Evolutionary conservation across 2,797 vertebrate species (phyloP), one percentile per base, ranked within the genome.

Genomic region (Todus mexicanus): DNA sequence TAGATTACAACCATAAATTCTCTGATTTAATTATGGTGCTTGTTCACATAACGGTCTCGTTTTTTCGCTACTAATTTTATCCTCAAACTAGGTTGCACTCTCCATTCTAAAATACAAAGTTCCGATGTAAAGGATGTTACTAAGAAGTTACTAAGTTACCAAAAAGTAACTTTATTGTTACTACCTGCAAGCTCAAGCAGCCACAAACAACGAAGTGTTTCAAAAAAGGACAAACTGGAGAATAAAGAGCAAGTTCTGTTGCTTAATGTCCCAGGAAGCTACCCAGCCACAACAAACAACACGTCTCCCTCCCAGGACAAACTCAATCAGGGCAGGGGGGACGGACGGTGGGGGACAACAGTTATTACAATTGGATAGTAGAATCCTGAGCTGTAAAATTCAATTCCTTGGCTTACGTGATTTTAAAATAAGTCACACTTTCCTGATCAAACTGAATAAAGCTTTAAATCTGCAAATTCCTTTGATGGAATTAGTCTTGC

Each of bases 161-260:
- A 77, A 57, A 80, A 83, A 37, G 15, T 31, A 83, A 51, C n/a
- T 47, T 69, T 29, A 18, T 75, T 76, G 38, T 63, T 84, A 50
- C n/a, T n/a, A 92, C 42, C 15, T 92, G 33, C 1, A 4, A 77
- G 17, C 47, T 89, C 35, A 83, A 83, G 27, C 38, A 83, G 31
- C 29, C 25, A 77, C 10, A 31, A 89, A 68, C 50, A 71, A 69
- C 15, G 14, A 84, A 37, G 25, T 45, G 84, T 17, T 47, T 86
- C 7, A 37, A 87, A 87, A 89, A 60, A 10, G 27, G 37, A 71
- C 10, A 64, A 64, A 72, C 22, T 78, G 8, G 3, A 89, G 56
- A 95, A 87, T 47, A 57, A 82, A 89, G 78, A 87, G 54, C 25
- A 84, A 89, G 66, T 92, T 92, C 72, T 82, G 35, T 7, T 65